phyloP scores from a whole-genome alignment of 2,797 vertebrate species.

The Hoplostethus atlanticus region DNA sequence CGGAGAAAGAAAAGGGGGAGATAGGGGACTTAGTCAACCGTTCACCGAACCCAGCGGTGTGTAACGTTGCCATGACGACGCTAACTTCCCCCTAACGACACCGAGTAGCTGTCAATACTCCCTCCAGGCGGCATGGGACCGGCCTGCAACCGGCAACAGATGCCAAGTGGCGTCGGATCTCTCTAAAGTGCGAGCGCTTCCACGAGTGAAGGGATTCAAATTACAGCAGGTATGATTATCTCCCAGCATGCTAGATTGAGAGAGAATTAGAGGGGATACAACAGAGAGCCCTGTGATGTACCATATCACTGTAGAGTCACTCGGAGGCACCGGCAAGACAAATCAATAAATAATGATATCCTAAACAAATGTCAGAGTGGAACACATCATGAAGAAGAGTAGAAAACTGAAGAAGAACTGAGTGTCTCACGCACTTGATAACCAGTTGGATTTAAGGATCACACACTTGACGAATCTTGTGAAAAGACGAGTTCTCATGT shows the following conservation, averaged over 20 bases:
- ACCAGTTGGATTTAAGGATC: too few species aligned
- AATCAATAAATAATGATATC: too few species aligned
- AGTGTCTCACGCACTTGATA: too few species aligned
- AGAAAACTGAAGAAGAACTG: too few species aligned
- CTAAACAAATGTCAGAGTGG: too few species aligned
- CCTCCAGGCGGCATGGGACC: neutral
- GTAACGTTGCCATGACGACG: constrained; percentile 10
- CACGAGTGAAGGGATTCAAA: constrained; percentile 18
- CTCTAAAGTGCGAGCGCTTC: constrained; percentile 26
- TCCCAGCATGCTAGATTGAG: neutral
- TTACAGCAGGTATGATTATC: constrained; percentile 22
- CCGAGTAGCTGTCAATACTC: constrained; percentile 11
- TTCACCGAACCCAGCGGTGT: neutral
- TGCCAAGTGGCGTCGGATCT: neutral
- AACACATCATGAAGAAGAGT: too few species aligned
- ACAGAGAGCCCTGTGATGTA: too few species aligned
- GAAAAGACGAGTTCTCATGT: too few species aligned
- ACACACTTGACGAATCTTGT: too few species aligned
- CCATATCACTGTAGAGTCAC: too few species aligned
- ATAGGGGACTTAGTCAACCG: neutral
- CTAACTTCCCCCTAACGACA: constrained; percentile 4
- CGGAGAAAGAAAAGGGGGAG: neutral
- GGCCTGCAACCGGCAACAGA: constrained; percentile 37
- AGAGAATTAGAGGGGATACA: neutral
- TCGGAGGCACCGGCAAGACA: too few species aligned